A percentile compares a stretch with the other conserved stretches of the same genome.
Evolutionary conservation across 92 coral and sea anemone species (phyloP).

Genomic region (Parazoanthus swiftii): DNA sequence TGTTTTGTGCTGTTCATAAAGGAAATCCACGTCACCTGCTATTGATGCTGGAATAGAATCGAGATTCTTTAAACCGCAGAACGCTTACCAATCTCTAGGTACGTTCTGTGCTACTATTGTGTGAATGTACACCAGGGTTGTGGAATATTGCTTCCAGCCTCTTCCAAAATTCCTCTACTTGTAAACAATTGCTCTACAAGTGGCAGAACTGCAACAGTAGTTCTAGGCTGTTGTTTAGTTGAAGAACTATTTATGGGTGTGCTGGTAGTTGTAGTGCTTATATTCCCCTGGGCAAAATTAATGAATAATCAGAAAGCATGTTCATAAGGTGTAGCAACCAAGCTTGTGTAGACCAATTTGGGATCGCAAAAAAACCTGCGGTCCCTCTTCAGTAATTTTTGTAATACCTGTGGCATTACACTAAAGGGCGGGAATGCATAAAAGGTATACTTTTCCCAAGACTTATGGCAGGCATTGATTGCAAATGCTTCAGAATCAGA

Average conservation of each 20-base stretch:
- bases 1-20: slow-evolving; percentile 21
- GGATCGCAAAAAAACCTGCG: slow-evolving; percentile 47
- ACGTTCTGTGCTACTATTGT: slow-evolving; percentile 51
- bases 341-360: slow-evolving; percentile 59
- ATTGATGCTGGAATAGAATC: slow-evolving; percentile 54
- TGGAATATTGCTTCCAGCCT: slow-evolving; percentile 50
- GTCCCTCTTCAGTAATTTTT: slow-evolving; percentile 47
- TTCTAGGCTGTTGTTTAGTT: background rate
- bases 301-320: slow-evolving; percentile 44
- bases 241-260: slow-evolving; percentile 28
- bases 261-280: slow-evolving; percentile 33
- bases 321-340: slow-evolving; percentile 44
- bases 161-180: slow-evolving; percentile 39
- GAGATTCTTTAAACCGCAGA: slow-evolving; percentile 47
- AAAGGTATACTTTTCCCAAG: slow-evolving; percentile 46
- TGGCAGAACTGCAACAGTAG: background rate
- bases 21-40: slow-evolving; percentile 45
- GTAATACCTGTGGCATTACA: slow-evolving; percentile 14
- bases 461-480: slow-evolving; percentile 48
- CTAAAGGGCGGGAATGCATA: slow-evolving; percentile 62
- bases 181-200: slow-evolving; percentile 11
- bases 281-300: slow-evolving; percentile 34
- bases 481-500: slow-evolving; percentile 62
- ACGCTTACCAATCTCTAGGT: slow-evolving; percentile 51
- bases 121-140: background rate